phyloP scores from a whole-genome alignment of 2,113 vertebrate genomes.

The Malurus alboscapulatus region DNA sequence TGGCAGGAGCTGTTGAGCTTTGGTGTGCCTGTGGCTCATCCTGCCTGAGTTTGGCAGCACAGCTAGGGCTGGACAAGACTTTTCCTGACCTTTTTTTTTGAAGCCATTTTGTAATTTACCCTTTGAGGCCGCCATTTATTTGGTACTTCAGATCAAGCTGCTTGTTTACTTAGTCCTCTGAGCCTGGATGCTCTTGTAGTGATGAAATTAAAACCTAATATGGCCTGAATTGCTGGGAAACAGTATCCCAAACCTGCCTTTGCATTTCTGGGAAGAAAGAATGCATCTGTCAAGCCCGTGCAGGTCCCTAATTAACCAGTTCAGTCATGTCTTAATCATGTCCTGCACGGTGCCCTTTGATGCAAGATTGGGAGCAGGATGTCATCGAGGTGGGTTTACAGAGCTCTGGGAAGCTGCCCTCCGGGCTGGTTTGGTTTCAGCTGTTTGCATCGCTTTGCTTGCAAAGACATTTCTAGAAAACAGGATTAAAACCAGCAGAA shows the following conservation, averaged over 20 bases:
- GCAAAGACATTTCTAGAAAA: constrained; percentile 6
- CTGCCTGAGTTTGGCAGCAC: neutral
- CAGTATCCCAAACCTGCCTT: neutral
- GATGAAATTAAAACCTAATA: neutral
- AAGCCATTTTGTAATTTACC: neutral
- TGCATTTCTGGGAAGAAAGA: neutral
- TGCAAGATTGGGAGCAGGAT: neutral
- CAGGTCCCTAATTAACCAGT: neutral
- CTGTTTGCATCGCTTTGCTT: neutral
- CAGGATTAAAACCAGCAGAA: neutral
- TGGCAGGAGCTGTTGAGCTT: neutral
- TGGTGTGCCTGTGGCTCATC: neutral
- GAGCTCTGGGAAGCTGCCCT: neutral
- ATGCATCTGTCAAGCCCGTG: neutral
- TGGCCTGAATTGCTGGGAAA: neutral
- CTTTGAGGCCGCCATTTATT: neutral
- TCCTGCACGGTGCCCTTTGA: neutral
- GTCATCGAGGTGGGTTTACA: neutral
- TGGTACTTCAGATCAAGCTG: neutral
- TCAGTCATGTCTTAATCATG: neutral
- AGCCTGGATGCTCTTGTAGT: neutral
- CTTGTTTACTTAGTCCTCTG: neutral
- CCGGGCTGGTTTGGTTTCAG: neutral
- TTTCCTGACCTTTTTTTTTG: neutral
- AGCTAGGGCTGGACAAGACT: neutral